Conservation (phyloP, 2,113 vertebrate species). For the Psilopogon haemacephalus region DNA sequence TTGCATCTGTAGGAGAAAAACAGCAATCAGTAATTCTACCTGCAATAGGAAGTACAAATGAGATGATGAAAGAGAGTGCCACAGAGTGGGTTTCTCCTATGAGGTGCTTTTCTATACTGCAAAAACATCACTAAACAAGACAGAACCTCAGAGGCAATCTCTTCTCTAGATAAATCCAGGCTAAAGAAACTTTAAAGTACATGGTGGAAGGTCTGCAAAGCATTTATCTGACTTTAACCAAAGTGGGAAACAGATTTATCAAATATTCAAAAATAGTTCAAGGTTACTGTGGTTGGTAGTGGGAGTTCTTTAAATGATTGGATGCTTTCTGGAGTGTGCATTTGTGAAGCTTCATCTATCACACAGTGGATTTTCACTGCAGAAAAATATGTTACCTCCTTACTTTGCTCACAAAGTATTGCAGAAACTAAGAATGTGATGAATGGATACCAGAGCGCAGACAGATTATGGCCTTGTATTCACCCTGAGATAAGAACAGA, state of each 20-base stretch:
- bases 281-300: not conserved
- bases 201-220: not conserved
- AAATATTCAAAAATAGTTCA: conserved; percentile 52
- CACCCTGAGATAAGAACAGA: not conserved
- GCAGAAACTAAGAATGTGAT: conserved; percentile 25
- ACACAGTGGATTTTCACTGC: conserved; percentile 32
- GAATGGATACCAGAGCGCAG: not conserved
- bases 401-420: conserved; percentile 19
- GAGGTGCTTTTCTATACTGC: not conserved
- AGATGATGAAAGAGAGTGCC: not conserved
- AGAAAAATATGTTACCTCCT: conserved; percentile 48
- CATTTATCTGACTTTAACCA: not conserved
- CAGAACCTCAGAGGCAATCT: not conserved
- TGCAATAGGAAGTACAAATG: not conserved
- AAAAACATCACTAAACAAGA: not conserved
- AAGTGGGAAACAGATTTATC: conserved; percentile 22
- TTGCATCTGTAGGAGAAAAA: not conserved
- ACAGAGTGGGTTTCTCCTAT: not conserved
- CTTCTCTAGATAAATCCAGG: not conserved
- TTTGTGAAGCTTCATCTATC: conserved; percentile 59
- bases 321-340: conserved; percentile 40
- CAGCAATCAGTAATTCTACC: not conserved
- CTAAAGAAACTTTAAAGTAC: not conserved
- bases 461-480: not conserved
- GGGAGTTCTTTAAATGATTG: conserved; percentile 57